Conservation (phyloP, 1,140 invertebrate genomes). For the Thaumetopoea pityocampa region DNA sequence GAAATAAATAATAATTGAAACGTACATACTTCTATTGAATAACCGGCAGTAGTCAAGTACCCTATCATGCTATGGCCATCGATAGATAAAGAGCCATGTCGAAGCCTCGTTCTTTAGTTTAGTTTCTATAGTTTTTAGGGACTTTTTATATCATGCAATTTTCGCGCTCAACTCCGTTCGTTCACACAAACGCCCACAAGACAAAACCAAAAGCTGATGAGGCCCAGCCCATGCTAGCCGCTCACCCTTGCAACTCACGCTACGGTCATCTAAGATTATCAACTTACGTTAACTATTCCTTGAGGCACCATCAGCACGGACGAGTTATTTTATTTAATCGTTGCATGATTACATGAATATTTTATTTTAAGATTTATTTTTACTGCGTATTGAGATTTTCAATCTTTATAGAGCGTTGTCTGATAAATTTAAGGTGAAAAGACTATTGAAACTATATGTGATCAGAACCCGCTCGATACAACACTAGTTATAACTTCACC, state of each 20-base stretch:
- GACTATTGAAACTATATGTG: too few relatives aligned
- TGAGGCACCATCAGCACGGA: too few relatives aligned
- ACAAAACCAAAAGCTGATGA: slow-evolving; percentile 66
- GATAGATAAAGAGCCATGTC: slow-evolving; percentile 45
- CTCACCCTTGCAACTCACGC: slow-evolving; percentile 31
- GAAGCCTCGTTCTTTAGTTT: slow-evolving; percentile 40
- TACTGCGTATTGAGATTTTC: not conserved
- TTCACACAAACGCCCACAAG: slow-evolving; percentile 46
- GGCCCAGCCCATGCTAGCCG: slow-evolving; percentile 53
- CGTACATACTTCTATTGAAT: too few relatives aligned
- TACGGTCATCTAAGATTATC: slow-evolving; percentile 8
- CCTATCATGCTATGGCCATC: slow-evolving; percentile 57
- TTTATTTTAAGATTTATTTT: not conserved
- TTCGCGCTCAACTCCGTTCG: slow-evolving; percentile 14
- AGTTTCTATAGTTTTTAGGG: slow-evolving; percentile 30
- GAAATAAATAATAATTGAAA: too few relatives aligned
- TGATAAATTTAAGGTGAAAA: too few relatives aligned
- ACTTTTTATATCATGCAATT: slow-evolving; percentile 34
- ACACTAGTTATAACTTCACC: too few relatives aligned
- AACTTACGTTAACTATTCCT: not conserved
- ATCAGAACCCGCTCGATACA: too few relatives aligned
- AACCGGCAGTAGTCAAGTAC: too few relatives aligned
- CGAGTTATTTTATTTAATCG: too few relatives aligned
- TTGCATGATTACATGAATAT: slow-evolving; percentile 4
- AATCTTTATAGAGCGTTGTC: not conserved